These are phyloP conservation scores for Altica lythri DNA, from an alignment of 2,888 invertebrate species.

Conservation along the genomic window DNA sequence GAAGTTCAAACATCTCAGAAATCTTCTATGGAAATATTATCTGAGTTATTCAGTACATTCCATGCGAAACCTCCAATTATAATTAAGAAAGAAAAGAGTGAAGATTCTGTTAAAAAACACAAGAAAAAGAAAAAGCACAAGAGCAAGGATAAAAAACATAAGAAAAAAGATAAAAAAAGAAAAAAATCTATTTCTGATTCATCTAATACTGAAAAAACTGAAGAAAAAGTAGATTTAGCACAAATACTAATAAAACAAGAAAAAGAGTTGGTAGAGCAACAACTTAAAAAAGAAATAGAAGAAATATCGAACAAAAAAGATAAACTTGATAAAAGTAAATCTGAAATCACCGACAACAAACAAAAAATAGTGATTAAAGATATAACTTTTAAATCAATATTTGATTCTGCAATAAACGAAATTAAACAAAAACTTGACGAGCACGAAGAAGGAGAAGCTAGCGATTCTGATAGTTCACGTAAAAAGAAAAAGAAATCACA, in stretches of 20 bases:
- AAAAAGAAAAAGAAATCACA: slow-evolving; percentile 38
- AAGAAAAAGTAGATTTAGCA: slow-evolving; percentile 48
- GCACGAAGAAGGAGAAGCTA: slow-evolving; percentile 54
- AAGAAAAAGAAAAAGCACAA: slow-evolving; percentile 67
- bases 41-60: slow-evolving; percentile 79
- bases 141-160: slow-evolving; percentile 63
- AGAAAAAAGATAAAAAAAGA: slow-evolving; percentile 58
- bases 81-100: slow-evolving; percentile 50
- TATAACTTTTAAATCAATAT: slow-evolving; percentile 69
- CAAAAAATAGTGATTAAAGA: slow-evolving; percentile 70
- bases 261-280: slow-evolving; percentile 47
- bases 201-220: slow-evolving; percentile 16
- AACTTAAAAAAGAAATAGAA: slow-evolving; percentile 50
- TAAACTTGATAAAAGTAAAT: slow-evolving; percentile 19
- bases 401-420: slow-evolving; percentile 68
- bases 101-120: slow-evolving; percentile 35
- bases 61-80: slow-evolving; percentile 70
- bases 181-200: slow-evolving; percentile 50
- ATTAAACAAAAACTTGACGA: slow-evolving; percentile 67
- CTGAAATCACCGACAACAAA: background rate
- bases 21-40: slow-evolving; percentile 79
- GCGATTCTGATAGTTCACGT: slow-evolving; percentile 36
- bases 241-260: slow-evolving; percentile 53
- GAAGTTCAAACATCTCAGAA: slow-evolving; percentile 57
- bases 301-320: slow-evolving; percentile 22